Evolutionary conservation across 2,888 invertebrate genomes (phyloP), one percentile per base, ranked within the genome.

Genomic region (Epinotia brunnichana): DNA sequence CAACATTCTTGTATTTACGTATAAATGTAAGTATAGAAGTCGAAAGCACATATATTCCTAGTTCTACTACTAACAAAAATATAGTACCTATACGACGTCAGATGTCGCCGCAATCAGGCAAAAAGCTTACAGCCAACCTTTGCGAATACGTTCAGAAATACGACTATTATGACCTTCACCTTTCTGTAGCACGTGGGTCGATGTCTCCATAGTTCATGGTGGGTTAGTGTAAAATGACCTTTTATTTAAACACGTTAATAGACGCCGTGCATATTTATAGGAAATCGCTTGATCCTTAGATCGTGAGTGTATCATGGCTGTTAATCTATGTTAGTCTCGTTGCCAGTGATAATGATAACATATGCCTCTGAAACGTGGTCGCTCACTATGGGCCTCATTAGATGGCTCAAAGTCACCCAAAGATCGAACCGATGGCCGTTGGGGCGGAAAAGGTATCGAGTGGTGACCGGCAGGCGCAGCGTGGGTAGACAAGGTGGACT

Each of bases 71-170:
- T 11, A 39, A 13, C 13, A 41, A 41, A 13, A 41, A 11, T 41
- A 41, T 41, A 41, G 11, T 41, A 41, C 13, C 9, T 41, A 1
- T 2, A 15, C n/a, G 7, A 41, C 29, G 35, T 53, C 24, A 41
- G 41, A 17, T 66, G 59, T 41, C 29, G 41, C 59, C 39, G 19
- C 44, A 72, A 61, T 67, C 60, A 54, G 21, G 41, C 44, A 56
- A 60, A 68, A 54, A 21, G 39, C 67, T 21, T 67, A 60, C 66
- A 68, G 51, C 48, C 21, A 61, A 62, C 72, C 67, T 72, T 72
- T 68, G 35, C 13, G 54, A 72, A 67, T 60, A 21, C 67, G 54
- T 61, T 51, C 67, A 67, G 61, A 35, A 61, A 71, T 72, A 72
- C 62, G 39, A 10, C 11, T 44, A 48, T 48, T 1, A n/a, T 7